phyloP scores from a whole-genome alignment of 2,888 invertebrate genomes.

The Aphrophora alni region DNA sequence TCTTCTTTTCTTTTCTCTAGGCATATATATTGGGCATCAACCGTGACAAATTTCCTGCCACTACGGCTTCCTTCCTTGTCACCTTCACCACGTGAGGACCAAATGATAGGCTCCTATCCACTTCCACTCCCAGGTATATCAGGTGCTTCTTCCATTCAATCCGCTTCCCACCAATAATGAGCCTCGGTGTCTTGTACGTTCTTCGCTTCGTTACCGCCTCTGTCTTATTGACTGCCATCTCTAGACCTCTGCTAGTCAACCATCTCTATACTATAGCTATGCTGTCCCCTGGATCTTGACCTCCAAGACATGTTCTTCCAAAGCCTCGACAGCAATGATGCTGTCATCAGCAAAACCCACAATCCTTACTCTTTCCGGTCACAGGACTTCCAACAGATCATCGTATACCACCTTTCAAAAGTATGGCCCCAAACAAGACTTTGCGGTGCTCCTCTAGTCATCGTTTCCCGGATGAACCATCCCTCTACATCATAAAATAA shows the following conservation, averaged over 20 bases:
- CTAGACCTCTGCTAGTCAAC: neutral
- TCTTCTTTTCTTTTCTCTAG: constrained; percentile 2
- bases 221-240: constrained; percentile 16
- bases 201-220: constrained; percentile 11
- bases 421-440: too few species aligned
- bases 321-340: too few species aligned
- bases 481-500: too few species aligned
- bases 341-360: too few species aligned
- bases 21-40: neutral
- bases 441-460: too few species aligned
- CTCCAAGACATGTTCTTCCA: too few species aligned
- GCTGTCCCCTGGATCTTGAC: neutral
- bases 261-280: neutral
- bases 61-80: neutral
- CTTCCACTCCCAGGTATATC: constrained; percentile 9
- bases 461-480: too few species aligned
- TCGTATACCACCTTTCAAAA: too few species aligned
- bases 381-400: too few species aligned
- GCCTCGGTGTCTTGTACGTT: neutral
- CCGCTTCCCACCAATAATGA: neutral
- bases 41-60: neutral
- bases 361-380: too few species aligned
- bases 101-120: neutral
- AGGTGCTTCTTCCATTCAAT: neutral
- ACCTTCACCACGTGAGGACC: constrained; percentile 11